These are phyloP conservation scores for Desoria tigrina DNA, from an alignment of 2,888 invertebrate genomes.

Conservation along the genomic window DNA sequence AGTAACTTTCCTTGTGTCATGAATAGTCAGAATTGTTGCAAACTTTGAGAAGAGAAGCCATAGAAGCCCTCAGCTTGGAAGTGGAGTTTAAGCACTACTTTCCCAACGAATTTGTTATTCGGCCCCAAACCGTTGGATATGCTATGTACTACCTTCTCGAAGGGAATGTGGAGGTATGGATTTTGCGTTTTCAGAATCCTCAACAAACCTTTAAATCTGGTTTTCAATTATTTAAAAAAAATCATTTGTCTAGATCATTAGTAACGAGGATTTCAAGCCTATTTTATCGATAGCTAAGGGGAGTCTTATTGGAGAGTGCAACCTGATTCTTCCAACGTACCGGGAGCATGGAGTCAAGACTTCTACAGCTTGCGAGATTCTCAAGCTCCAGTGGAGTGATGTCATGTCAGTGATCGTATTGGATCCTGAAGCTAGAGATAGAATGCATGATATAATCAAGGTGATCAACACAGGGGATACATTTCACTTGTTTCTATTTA, in stretches of 20 bases:
- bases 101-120: constrained; percentile 33
- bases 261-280: constrained; percentile 23
- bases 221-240: neutral
- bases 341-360: constrained; percentile 33
- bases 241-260: constrained; percentile 18
- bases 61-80: constrained; percentile 22
- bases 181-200: too few relatives aligned
- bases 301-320: constrained; percentile 30
- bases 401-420: constrained; percentile 3
- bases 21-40: constrained; percentile 27
- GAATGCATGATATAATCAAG: constrained; percentile 21
- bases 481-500: too few relatives aligned
- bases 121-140: constrained; percentile 23
- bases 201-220: neutral
- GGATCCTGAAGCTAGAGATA: constrained; percentile 11
- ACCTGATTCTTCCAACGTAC: constrained; percentile 23
- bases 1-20: neutral
- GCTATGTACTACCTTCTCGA: constrained; percentile 24
- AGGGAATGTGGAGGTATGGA: constrained; percentile 30
- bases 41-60: constrained; percentile 16
- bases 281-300: constrained; percentile 27
- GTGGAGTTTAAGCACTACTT: constrained; percentile 27
- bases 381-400: constrained; percentile 9
- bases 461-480: too few relatives aligned
- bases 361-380: constrained; percentile 29